These are phyloP conservation scores for Mongoloraphidia duomilia DNA, from an alignment of 2,888 invertebrate genomes.

Conservation along the genomic window DNA sequence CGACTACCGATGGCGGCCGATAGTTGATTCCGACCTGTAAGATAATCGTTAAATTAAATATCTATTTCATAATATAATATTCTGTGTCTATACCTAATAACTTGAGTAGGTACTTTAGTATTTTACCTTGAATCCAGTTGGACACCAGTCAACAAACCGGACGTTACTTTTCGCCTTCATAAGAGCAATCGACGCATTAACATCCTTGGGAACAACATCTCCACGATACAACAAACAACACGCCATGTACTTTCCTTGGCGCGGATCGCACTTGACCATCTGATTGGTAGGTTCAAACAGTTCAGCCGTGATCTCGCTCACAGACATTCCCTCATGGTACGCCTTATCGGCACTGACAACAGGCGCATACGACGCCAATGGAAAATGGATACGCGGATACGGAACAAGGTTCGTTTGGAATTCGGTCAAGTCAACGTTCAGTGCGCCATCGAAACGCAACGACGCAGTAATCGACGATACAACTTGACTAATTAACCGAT, in stretches of 20 bases:
- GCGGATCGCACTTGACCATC: slow-evolving; percentile 81
- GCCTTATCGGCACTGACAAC: slow-evolving; percentile 59
- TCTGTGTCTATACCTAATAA: no score
- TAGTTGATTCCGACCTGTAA: slow-evolving; percentile 56
- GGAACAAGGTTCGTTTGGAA: slow-evolving; percentile 87
- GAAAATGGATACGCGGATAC: slow-evolving; percentile 85
- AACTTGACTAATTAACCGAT: slow-evolving; percentile 71
- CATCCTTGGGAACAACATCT: slow-evolving; percentile 81
- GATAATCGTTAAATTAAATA: neutral
- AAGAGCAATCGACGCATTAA: slow-evolving; percentile 67
- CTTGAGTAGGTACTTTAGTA: slow-evolving; percentile 29
- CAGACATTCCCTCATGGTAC: slow-evolving; percentile 60
- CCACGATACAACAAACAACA: slow-evolving; percentile 77
- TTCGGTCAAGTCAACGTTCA: slow-evolving; percentile 82
- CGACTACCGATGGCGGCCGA: slow-evolving; percentile 64
- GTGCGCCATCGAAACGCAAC: slow-evolving; percentile 72
- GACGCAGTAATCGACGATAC: slow-evolving; percentile 82
- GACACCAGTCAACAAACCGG: slow-evolving; percentile 90
- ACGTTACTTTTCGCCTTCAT: slow-evolving; percentile 65
- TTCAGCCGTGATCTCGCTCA: slow-evolving; percentile 70
- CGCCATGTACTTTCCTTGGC: slow-evolving; percentile 79
- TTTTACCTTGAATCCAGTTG: slow-evolving; percentile 76
- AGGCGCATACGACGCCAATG: slow-evolving; percentile 57
- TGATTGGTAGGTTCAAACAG: slow-evolving; percentile 83
- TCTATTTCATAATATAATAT: neutral